Evolutionary conservation across 2,113 vertebrate species (phyloP).

Genomic region (Ceyx margarethae): DNA sequence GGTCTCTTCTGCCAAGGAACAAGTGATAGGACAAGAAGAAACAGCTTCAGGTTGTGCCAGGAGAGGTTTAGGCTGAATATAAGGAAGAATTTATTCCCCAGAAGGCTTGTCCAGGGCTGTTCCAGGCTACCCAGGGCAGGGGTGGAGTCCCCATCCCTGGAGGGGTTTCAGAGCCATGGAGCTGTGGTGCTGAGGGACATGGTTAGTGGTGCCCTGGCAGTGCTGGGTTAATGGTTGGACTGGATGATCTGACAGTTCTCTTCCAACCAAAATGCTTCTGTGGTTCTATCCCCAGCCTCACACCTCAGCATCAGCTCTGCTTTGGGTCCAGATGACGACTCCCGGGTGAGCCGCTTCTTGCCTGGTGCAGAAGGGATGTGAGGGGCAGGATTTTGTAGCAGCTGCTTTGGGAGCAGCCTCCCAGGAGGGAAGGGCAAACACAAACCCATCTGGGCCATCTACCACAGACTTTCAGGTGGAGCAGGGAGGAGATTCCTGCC

Average conservation of each 20-base stretch:
- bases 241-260: neutral
- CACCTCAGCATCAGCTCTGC: neutral
- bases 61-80: neutral
- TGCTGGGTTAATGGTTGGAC: neutral
- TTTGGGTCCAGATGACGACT: rapidly evolving
- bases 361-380: rapidly evolving
- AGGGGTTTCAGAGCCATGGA: neutral
- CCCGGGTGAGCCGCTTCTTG: neutral
- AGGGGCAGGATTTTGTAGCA: neutral
- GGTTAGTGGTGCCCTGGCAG: neutral
- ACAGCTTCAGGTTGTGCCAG: no score
- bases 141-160: neutral
- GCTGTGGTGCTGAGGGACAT: neutral
- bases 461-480: neutral
- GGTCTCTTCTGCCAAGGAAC: no score
- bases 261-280: neutral
- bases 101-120: no score
- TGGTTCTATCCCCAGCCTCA: neutral
- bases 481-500: neutral
- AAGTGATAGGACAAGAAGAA: no score
- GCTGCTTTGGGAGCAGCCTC: neutral
- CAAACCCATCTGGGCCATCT: neutral
- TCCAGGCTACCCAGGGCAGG: no score
- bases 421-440: neutral
- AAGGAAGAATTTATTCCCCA: neutral